Evolutionary conservation across 2,888 invertebrate genomes (phyloP).

Genomic region (Pheosia gnoma): DNA sequence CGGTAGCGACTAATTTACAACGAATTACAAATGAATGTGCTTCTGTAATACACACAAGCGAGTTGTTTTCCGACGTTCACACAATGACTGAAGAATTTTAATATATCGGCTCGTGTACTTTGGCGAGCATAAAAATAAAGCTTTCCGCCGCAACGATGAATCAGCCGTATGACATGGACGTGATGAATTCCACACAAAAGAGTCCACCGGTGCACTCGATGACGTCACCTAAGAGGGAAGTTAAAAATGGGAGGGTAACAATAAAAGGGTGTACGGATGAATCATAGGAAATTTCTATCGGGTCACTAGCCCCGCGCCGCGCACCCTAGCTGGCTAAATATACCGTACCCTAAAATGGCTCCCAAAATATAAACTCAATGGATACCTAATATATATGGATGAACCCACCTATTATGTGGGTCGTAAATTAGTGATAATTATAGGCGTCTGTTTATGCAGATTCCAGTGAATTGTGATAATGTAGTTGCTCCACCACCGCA

Average conservation of each 20-base stretch:
- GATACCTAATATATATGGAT: constrained; percentile 44
- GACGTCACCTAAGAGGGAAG: constrained; percentile 74
- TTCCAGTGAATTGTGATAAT: constrained; percentile 13
- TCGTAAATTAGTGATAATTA: constrained; percentile 43
- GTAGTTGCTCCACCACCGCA: neutral
- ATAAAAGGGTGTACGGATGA: constrained; percentile 76
- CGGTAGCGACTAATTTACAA: constrained; percentile 41
- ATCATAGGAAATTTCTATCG: constrained; percentile 75
- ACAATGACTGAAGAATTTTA: constrained; percentile 35
- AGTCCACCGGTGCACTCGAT: constrained; percentile 63
- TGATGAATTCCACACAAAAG: constrained; percentile 63
- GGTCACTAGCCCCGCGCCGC: constrained; percentile 74
- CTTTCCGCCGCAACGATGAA: constrained; percentile 60
- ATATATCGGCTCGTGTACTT: constrained; percentile 34
- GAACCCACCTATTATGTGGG: constrained; percentile 31
- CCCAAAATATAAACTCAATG: constrained; percentile 46
- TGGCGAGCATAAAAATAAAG: constrained; percentile 50
- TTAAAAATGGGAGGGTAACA: constrained; percentile 64
- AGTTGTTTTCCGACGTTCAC: constrained; percentile 22
- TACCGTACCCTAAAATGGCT: constrained; percentile 58
- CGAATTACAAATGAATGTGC: constrained; percentile 46
- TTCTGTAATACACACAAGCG: constrained; percentile 36
- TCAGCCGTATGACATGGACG: constrained; percentile 63
- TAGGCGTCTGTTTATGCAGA: constrained; percentile 30
- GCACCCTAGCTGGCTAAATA: constrained; percentile 66